phyloP scores from a whole-genome alignment of 1,140 invertebrate species.

The Zaprionus gabonicus region DNA sequence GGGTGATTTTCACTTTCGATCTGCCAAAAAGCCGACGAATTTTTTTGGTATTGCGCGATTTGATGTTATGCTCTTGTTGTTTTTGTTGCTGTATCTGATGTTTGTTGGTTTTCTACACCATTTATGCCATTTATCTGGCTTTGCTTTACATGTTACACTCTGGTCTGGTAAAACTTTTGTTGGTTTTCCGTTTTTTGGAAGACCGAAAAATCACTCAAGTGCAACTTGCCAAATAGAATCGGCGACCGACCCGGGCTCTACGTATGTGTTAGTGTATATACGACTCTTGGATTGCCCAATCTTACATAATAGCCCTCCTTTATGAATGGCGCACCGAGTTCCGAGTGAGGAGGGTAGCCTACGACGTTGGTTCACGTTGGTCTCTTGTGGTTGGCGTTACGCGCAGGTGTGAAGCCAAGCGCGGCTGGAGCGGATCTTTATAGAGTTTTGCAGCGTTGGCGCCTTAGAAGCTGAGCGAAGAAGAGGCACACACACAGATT shows the following conservation, averaged over 20 bases:
- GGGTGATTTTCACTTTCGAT: slow-evolving; percentile 67
- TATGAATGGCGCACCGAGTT: slow-evolving; percentile 34
- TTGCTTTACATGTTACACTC: slow-evolving; percentile 76
- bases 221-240: slow-evolving; percentile 83
- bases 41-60: slow-evolving; percentile 70
- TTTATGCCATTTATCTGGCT: slow-evolving; percentile 71
- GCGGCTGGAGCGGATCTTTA: slow-evolving; percentile 72
- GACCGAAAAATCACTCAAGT: slow-evolving; percentile 82
- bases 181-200: slow-evolving; percentile 72
- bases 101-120: slow-evolving; percentile 66
- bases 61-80: slow-evolving; percentile 35
- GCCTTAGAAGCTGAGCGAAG: slow-evolving; percentile 26
- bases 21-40: slow-evolving; percentile 40
- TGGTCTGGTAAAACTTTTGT: slow-evolving; percentile 61
- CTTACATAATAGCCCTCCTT: slow-evolving; percentile 71
- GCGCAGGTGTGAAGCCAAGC: slow-evolving; percentile 78
- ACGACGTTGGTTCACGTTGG: slow-evolving; percentile 12
- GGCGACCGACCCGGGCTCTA: slow-evolving; percentile 39
- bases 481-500: slow-evolving; percentile 16
- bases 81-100: slow-evolving; percentile 40
- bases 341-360: slow-evolving; percentile 13
- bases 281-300: slow-evolving; percentile 62
- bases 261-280: slow-evolving; percentile 40
- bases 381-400: slow-evolving; percentile 59
- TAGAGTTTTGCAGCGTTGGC: slow-evolving; percentile 57